These are phyloP conservation scores for Bettongia penicillata DNA, from an alignment of 2,113 vertebrate species.

Conservation along the genomic window DNA sequence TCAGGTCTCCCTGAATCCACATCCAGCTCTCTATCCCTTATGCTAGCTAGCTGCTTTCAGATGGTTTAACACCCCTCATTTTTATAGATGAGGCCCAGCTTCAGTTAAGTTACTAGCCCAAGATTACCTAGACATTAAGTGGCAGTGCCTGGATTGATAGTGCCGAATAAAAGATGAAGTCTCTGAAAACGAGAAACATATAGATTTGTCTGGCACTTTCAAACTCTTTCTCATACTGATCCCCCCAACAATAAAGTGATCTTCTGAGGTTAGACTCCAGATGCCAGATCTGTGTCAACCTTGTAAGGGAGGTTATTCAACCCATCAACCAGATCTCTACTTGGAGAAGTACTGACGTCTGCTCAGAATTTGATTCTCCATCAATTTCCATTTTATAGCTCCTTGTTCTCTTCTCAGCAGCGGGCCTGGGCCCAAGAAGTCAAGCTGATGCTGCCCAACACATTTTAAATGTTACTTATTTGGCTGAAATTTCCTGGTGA, in stretches of 20 bases:
- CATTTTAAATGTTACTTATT: conserved; percentile 43
- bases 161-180: not conserved
- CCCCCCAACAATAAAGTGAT: not conserved
- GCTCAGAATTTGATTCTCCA: conserved; percentile 59
- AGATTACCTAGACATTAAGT: not conserved
- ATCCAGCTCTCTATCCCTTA: not conserved
- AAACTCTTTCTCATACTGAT: not conserved
- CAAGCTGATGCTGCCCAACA: conserved; percentile 31
- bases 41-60: not conserved
- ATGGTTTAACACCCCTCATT: not conserved
- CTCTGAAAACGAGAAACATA: not conserved
- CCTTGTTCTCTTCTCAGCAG: conserved; percentile 43
- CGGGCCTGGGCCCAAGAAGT: conserved; percentile 55
- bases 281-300: conserved; percentile 11
- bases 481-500: conserved; percentile 54
- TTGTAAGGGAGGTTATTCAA: conserved; percentile 46
- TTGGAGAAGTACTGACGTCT: conserved; percentile 66
- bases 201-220: not conserved
- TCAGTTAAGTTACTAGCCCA: not conserved
- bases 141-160: not conserved
- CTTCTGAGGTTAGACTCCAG: not conserved
- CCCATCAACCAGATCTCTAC: conserved; percentile 16
- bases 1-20: not conserved
- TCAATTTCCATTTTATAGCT: conserved; percentile 70
- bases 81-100: not conserved